A percentile compares a stretch with the other conserved stretches of the same genome.
phyloP scores from a whole-genome alignment of 2,888 invertebrate species.

The Gymnocheta viridis region DNA sequence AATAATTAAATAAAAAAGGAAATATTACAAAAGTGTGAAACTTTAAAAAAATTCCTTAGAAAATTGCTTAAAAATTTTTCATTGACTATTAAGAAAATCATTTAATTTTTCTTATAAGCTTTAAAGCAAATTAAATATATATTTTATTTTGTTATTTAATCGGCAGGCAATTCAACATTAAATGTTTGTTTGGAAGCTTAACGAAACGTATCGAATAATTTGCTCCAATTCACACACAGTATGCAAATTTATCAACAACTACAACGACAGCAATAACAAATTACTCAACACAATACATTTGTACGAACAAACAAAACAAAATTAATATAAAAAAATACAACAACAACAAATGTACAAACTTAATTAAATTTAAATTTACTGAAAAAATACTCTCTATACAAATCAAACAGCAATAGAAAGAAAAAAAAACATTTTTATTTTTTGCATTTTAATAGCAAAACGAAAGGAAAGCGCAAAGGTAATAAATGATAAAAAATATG shows the following conservation, averaged over 20 bases:
- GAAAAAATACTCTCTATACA: not conserved
- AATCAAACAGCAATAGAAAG: constrained; percentile 8
- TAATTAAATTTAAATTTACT: constrained; percentile 67
- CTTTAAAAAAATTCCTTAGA: no score
- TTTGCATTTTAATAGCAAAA: constrained; percentile 29
- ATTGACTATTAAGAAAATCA: not conserved
- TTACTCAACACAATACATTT: constrained; percentile 27
- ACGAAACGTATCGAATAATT: constrained; percentile 68
- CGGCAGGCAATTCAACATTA: not conserved
- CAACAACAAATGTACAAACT: constrained; percentile 37
- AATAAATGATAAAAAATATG: not conserved
- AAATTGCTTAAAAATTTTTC: no score
- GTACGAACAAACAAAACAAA: constrained; percentile 8
- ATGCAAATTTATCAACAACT: constrained; percentile 65
- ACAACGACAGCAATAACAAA: constrained; percentile 47
- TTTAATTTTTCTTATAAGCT: not conserved
- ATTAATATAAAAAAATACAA: not conserved
- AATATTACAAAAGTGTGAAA: no score
- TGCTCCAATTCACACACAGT: constrained; percentile 68
- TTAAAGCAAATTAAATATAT: not conserved
- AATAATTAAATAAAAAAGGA: no score
- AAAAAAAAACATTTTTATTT: constrained; percentile 11
- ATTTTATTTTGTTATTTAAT: not conserved
- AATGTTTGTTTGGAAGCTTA: constrained; percentile 53
- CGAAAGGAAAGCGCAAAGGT: constrained; percentile 24